Conservation (phyloP, 2,113 vertebrate genomes). For the Actinemys pallida region DNA sequence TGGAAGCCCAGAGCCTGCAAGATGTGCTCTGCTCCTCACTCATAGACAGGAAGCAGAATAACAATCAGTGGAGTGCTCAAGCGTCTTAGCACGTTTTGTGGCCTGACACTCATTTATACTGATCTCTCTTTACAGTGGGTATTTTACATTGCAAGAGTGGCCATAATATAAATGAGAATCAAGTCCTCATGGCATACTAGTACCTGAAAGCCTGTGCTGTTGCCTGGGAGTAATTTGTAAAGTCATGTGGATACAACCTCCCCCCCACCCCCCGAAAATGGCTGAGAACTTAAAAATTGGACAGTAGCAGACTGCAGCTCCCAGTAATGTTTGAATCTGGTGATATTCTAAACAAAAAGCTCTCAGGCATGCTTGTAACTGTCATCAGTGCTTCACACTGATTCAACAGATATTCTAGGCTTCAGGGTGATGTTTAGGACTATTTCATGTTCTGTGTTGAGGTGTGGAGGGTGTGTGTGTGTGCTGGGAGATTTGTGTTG, state of each 20-base stretch:
- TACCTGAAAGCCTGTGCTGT: too few species aligned
- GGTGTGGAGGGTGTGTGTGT: too few species aligned
- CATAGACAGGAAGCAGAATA: background rate
- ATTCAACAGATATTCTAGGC: background rate
- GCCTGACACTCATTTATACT: background rate
- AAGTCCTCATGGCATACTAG: background rate
- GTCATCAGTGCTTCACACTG: background rate
- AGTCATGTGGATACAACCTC: too few species aligned
- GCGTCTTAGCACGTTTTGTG: background rate
- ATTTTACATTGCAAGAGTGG: background rate
- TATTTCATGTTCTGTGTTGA: background rate
- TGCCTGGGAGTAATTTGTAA: too few species aligned
- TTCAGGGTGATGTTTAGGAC: background rate
- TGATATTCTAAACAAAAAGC: background rate
- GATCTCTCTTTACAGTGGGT: background rate
- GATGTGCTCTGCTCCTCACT: background rate
- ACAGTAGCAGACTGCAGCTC: too few species aligned
- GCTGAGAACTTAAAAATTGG: too few species aligned
- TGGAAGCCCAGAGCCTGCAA: background rate
- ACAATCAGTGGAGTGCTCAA: conserved; percentile 8
- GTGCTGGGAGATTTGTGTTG: background rate
- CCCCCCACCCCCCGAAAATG: too few species aligned
- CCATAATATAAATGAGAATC: background rate
- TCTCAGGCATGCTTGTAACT: background rate
- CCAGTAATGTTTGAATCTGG: too few species aligned